Evolutionary conservation across 2,113 vertebrate genomes (phyloP).

Genomic region (Physeter macrocephalus): DNA sequence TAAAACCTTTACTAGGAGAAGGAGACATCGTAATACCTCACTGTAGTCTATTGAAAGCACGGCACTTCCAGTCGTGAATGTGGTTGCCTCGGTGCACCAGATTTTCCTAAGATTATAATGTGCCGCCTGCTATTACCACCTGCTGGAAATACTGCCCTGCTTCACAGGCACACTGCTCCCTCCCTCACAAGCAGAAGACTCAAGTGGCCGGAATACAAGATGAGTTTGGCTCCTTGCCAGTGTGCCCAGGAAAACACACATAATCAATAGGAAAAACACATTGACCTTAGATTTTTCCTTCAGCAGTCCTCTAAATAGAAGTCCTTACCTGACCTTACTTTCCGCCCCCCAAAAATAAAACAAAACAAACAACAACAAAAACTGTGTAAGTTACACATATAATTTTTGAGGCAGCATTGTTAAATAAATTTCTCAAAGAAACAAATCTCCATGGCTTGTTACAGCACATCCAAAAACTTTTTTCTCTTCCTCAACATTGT

Average conservation of each 20-base stretch:
- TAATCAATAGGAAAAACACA: constrained; percentile 44
- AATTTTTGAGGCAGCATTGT: neutral
- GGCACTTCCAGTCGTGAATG: neutral
- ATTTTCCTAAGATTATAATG: constrained; percentile 65
- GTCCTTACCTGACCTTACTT: neutral
- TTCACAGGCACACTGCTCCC: neutral
- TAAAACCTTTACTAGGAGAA: constrained; percentile 66
- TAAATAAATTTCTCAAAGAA: neutral
- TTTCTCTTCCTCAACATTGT: constrained; percentile 41
- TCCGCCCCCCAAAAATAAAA: neutral
- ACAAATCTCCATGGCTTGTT: neutral
- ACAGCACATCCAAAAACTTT: neutral
- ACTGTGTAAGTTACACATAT: neutral
- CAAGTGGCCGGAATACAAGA: constrained; percentile 2
- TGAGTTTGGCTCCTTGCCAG: constrained; percentile 30
- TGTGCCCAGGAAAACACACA: neutral
- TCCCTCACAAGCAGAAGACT: neutral
- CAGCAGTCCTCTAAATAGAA: neutral
- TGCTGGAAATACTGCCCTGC: constrained; percentile 33
- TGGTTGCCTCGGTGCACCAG: constrained; percentile 5
- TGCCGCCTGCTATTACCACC: constrained; percentile 60
- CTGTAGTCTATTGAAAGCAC: constrained; percentile 39
- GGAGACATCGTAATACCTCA: constrained; percentile 55
- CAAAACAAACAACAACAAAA: neutral
- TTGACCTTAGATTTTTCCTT: constrained; percentile 43